Evolutionary conservation across 1,140 invertebrate genomes (phyloP), one percentile per base, ranked within the genome.

Genomic region (Halictus rubicundus): DNA sequence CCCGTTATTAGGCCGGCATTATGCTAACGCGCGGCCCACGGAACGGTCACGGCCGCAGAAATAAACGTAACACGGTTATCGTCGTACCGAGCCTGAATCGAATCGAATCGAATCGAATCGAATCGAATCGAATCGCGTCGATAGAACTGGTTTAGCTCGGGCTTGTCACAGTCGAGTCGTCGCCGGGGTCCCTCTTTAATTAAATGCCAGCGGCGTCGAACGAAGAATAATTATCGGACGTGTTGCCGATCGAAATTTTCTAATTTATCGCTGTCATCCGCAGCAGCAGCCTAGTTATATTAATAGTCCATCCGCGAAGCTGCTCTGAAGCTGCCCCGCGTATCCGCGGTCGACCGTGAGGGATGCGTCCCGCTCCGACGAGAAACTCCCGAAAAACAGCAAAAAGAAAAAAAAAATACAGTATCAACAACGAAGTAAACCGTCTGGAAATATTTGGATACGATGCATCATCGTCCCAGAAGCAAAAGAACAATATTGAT

Each of bases 401-500:
- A 60, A 60, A 59, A 59, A 59, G 6, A 27, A 9, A 63, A 21
- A 54, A n/a, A 19, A 46, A 52, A 19, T 27, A 19, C 27, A 42
- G 23, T 42, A 52, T 64, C 59, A 64, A 63, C 68, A 37, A 19
- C 46, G 60, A 27, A 78, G 60, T 54, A 78, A 78, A 78, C 68
- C 52, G 23, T 78, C 68, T 71, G 59, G 49, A 78, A 78, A 78
- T 64, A 78, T 78, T 78, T 78, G 76, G 46, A n/a, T 78, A 72
- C 60, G 49, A 72, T 65, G 60, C 37, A 65, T 72, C 76, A 54
- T 64, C 69, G 63, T 54, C 49, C n/a, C 25, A 78, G 8, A 27
- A 46, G 60, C n/a, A 54, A 37, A 64, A 72, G 76, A 72, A 57
- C 69, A 72, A 65, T 72, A 72, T 78, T 72, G 69, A 72, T 72